Conservation (phyloP, 2,797 vertebrate genomes). For the Champsocephalus esox region DNA sequence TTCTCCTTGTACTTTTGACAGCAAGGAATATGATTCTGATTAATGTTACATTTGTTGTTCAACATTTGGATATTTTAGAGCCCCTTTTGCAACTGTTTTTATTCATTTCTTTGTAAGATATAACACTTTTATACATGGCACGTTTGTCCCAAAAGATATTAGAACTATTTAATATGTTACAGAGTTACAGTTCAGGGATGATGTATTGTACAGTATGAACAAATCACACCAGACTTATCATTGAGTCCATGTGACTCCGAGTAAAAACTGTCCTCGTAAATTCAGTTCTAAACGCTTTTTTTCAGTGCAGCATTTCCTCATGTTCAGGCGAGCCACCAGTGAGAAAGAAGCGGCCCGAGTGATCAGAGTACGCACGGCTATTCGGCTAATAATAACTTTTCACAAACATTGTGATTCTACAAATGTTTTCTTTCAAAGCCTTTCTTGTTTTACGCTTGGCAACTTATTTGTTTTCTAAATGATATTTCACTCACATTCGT, state of each 20-base stretch:
- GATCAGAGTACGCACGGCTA: too few relatives aligned
- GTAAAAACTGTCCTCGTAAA: slow-evolving; percentile 10
- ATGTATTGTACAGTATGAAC: background rate
- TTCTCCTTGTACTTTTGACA: background rate
- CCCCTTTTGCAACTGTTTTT: background rate
- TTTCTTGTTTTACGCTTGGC: too few relatives aligned
- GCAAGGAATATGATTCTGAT: background rate
- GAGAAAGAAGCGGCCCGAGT: too few relatives aligned
- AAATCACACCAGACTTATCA: slow-evolving; percentile 24
- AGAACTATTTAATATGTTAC: background rate
- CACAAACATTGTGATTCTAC: too few relatives aligned
- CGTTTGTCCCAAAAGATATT: background rate
- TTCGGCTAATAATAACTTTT: too few relatives aligned
- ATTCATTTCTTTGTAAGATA: slow-evolving; percentile 3
- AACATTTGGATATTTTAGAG: background rate
- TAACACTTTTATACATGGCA: background rate
- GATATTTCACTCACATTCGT: too few relatives aligned
- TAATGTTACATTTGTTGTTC: background rate
- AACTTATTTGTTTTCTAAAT: too few relatives aligned
- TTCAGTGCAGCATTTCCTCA: too few relatives aligned
- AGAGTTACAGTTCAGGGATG: background rate
- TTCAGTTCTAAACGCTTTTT: too few relatives aligned
- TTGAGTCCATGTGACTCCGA: slow-evolving; percentile 14
- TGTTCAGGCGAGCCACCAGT: too few relatives aligned
- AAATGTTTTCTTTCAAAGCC: too few relatives aligned